Percentiles rank a stretch among this genome's conserved stretches.
Evolutionary conservation across 2,888 invertebrate species (phyloP).

Genomic region (Spatulosminthurus flaviceps): DNA sequence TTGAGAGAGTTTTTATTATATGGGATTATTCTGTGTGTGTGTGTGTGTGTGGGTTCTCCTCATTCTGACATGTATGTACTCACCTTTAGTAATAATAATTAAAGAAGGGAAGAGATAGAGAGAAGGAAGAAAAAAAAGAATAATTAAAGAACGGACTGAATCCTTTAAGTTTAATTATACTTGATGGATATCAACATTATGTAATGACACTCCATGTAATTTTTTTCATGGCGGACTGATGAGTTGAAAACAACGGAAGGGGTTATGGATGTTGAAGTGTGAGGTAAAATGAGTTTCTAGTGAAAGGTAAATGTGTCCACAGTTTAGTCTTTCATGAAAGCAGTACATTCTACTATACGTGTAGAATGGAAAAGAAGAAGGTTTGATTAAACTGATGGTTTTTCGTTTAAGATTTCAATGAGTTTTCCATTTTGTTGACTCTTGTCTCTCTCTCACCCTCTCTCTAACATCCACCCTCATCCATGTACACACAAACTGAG

Average conservation of each 20-base stretch:
- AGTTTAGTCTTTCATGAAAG: slow-evolving; percentile 18
- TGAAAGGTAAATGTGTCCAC: slow-evolving; percentile 16
- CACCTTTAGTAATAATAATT: slow-evolving; percentile 19
- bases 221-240: slow-evolving; percentile 21
- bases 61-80: too few species aligned
- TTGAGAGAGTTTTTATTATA: too few species aligned
- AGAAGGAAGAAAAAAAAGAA: not conserved
- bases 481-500: slow-evolving; percentile 11
- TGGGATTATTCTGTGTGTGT: not conserved
- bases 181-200: slow-evolving; percentile 28
- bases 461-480: slow-evolving; percentile 1
- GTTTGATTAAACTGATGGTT: slow-evolving; percentile 43
- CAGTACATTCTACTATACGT: not conserved
- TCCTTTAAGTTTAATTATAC: slow-evolving; percentile 39
- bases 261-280: slow-evolving; percentile 31
- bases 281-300: slow-evolving; percentile 22
- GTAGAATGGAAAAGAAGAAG: slow-evolving; percentile 18
- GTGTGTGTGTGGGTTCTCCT: not conserved
- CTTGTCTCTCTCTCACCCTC: slow-evolving; percentile 16
- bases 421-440: slow-evolving; percentile 24
- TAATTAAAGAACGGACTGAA: slow-evolving; percentile 28
- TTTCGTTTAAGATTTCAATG: slow-evolving; percentile 31
- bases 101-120: not conserved
- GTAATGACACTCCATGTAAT: slow-evolving; percentile 18
- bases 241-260: slow-evolving; percentile 39